Conservation (phyloP, 2,888 invertebrate genomes). For the Torymus texanus region DNA sequence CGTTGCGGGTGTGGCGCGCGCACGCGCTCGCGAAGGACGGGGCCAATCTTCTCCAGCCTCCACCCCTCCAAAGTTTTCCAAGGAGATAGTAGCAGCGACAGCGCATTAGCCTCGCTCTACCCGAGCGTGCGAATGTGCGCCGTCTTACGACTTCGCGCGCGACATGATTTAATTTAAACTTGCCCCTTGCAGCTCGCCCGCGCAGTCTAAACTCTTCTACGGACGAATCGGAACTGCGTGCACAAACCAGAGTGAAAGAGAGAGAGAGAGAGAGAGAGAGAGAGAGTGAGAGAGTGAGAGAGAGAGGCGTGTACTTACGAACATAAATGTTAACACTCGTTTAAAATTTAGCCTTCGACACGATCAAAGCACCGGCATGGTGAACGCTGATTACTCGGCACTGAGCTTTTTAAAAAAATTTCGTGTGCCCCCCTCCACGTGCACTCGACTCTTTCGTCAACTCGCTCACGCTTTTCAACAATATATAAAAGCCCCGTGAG, state of each 20-base stretch:
- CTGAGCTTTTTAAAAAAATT: no score
- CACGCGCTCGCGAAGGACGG: no score
- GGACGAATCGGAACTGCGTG: constrained; percentile 23
- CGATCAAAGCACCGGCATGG: constrained; percentile 12
- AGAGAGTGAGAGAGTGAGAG: neutral
- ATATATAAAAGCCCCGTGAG: neutral
- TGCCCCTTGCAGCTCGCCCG: constrained; percentile 60
- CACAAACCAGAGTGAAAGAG: neutral
- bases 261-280: constrained; percentile 1
- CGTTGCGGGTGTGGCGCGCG: neutral
- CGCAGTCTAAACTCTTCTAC: constrained; percentile 28
- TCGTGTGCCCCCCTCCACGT: no score
- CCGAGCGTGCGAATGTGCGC: constrained; percentile 39
- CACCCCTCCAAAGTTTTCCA: constrained; percentile 4
- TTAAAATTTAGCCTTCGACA: constrained; percentile 31
- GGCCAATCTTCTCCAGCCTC: neutral
- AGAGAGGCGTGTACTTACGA: constrained; percentile 11
- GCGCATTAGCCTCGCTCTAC: constrained; percentile 31
- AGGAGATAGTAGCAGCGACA: neutral
- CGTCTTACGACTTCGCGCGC: constrained; percentile 57
- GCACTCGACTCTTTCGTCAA: neutral
- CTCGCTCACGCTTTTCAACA: neutral
- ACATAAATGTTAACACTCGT: constrained; percentile 39
- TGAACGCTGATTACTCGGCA: neutral
- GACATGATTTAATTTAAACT: constrained; percentile 70